phyloP scores from a whole-genome alignment of 2,113 vertebrate species.

The Archilochus colubris region DNA sequence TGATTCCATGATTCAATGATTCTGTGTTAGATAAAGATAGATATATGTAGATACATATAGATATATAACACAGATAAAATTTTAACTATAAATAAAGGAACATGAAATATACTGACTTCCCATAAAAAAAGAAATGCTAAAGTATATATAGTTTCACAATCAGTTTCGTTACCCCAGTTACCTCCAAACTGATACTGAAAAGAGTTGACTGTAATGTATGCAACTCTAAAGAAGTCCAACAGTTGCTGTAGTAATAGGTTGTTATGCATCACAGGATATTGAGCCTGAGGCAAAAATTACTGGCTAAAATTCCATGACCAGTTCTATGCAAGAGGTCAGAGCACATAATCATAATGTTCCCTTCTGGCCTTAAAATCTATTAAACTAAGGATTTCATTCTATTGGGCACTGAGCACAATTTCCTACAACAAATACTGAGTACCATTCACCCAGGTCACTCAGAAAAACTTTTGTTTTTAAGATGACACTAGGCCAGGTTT shows the following conservation, averaged over 20 bases:
- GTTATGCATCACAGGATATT: neutral
- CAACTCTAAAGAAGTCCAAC: neutral
- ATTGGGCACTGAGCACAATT: neutral
- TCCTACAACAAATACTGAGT: neutral
- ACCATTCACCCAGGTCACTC: neutral
- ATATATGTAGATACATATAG: too few relatives aligned
- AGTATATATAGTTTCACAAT: neutral
- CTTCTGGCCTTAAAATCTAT: conserved; percentile 20
- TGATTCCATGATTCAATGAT: neutral
- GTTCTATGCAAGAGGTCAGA: neutral
- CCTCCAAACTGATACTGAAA: neutral
- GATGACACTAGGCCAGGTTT: neutral
- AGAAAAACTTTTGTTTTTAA: neutral
- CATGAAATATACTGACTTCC: neutral
- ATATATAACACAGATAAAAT: too few relatives aligned
- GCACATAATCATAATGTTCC: conserved; percentile 26
- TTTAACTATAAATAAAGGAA: neutral
- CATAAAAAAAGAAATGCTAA: neutral
- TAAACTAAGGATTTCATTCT: conserved; percentile 27
- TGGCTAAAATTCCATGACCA: conserved; percentile 25
- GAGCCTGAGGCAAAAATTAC: neutral
- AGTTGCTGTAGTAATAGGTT: neutral
- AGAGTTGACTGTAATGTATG: neutral
- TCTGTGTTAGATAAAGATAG: neutral
- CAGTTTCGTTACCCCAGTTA: neutral